phyloP scores from a whole-genome alignment of 1,140 invertebrate genomes.

The Aphelinus certus region DNA sequence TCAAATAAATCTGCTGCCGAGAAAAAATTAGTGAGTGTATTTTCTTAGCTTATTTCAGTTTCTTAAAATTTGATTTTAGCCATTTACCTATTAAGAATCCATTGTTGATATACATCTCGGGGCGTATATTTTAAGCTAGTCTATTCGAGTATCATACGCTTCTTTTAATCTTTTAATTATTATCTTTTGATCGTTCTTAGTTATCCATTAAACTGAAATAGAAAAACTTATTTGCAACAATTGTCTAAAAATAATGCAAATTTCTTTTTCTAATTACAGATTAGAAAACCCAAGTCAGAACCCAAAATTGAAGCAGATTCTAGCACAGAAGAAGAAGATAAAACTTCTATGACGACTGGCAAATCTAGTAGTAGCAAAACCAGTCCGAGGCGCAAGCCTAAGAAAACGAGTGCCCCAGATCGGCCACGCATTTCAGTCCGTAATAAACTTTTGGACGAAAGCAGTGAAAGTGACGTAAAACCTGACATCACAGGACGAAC shows the following conservation, averaged over 20 bases:
- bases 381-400: constrained; percentile 51
- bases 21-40: constrained; percentile 44
- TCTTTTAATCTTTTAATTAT: background rate
- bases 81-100: background rate
- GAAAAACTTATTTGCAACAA: too few species aligned
- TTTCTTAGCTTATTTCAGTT: constrained; percentile 13
- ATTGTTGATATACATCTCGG: too few species aligned
- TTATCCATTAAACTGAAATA: too few species aligned
- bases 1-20: constrained; percentile 47
- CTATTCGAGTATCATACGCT: too few species aligned
- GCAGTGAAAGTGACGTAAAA: constrained; percentile 55
- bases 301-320: constrained; percentile 52
- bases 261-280: constrained; percentile 16
- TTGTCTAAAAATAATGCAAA: background rate
- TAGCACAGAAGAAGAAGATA: constrained; percentile 58
- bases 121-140: too few species aligned
- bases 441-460: constrained; percentile 46
- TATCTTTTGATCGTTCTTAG: background rate
- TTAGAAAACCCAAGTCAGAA: constrained; percentile 24
- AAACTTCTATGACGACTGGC: background rate
- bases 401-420: constrained; percentile 54
- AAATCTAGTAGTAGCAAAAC: constrained; percentile 31
- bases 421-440: constrained; percentile 45
- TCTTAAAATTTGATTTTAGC: background rate
- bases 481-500: constrained; percentile 44